These are phyloP conservation scores for Pagrus major DNA, from an alignment of 2,113 vertebrate genomes.

Conservation along the genomic window DNA sequence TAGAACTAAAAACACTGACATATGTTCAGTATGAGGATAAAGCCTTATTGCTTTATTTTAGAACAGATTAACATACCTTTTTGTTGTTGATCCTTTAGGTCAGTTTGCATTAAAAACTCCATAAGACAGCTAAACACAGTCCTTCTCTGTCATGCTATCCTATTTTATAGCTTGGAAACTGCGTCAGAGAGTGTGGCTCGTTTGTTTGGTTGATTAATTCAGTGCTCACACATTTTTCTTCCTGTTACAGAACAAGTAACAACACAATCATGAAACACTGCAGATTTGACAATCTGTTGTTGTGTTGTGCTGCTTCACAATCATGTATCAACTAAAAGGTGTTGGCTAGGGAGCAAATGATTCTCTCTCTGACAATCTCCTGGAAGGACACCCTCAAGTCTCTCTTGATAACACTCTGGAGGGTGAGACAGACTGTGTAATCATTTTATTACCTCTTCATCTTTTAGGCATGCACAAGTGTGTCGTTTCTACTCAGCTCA, in stretches of 20 bases:
- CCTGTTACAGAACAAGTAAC: background rate
- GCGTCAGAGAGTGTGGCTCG: background rate
- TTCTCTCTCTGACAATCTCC: slow-evolving; percentile 27
- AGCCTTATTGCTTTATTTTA: background rate
- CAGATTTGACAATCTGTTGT: slow-evolving; percentile 19
- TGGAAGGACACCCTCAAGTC: slow-evolving; percentile 43
- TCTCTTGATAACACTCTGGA: slow-evolving; percentile 35
- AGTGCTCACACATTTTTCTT: background rate
- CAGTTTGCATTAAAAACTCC: background rate
- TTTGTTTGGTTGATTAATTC: slow-evolving; percentile 11
- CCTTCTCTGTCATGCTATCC: background rate
- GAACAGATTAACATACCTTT: background rate
- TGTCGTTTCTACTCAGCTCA: slow-evolving; percentile 26
- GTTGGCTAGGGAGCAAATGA: slow-evolving; percentile 17
- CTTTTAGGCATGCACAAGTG: slow-evolving; percentile 24
- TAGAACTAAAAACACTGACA: too few species aligned
- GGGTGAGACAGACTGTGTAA: slow-evolving; percentile 47
- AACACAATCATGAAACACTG: slow-evolving; percentile 17
- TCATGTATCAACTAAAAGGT: slow-evolving; percentile 10
- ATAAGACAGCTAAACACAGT: background rate
- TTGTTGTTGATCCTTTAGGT: background rate
- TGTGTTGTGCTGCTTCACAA: slow-evolving; percentile 24
- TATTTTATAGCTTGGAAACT: background rate
- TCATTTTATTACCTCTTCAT: slow-evolving; percentile 50
- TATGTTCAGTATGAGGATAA: too few species aligned